Evolutionary conservation across 1,140 invertebrate species (phyloP).

Genomic region (Pachypsylla venusta): DNA sequence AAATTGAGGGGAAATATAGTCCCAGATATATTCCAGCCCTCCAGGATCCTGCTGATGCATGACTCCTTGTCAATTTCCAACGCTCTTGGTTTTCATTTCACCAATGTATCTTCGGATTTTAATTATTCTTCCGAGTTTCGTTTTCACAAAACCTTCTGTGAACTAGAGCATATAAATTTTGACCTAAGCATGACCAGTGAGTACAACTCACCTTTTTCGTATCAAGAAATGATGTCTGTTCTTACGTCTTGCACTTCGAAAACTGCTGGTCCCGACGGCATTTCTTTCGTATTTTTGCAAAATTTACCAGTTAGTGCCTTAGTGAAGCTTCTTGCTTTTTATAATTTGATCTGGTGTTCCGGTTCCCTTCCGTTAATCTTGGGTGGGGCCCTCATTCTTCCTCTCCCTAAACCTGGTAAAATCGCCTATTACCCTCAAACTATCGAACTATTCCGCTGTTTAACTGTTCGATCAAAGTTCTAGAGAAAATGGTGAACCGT

Average conservation of each 20-base stretch:
- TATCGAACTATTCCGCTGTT: constrained; percentile 11
- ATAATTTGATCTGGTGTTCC: not conserved
- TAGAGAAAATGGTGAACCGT: constrained; percentile 13
- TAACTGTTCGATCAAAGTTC: not conserved
- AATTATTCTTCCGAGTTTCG: not conserved
- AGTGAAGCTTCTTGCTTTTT: not conserved
- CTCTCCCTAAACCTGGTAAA: constrained; percentile 12
- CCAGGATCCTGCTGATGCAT: not conserved
- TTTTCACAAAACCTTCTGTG: not conserved
- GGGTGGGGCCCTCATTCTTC: not conserved
- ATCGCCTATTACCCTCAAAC: not conserved
- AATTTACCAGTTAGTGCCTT: not conserved
- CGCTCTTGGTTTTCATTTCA: not conserved
- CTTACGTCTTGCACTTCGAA: not conserved
- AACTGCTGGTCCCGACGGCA: not conserved
- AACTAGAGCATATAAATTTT: not conserved
- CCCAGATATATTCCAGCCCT: not conserved
- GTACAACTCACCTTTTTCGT: not conserved
- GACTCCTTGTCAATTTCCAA: not conserved
- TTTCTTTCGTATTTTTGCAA: not conserved
- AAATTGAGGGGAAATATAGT: not conserved
- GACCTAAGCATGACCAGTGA: not conserved
- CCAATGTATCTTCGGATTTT: not conserved
- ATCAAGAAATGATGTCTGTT: not conserved
- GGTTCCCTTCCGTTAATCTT: not conserved